Base-by-base conservation (phyloP, 2,888 invertebrate species). In the Dyspetes luteomarginatus region DNA sequence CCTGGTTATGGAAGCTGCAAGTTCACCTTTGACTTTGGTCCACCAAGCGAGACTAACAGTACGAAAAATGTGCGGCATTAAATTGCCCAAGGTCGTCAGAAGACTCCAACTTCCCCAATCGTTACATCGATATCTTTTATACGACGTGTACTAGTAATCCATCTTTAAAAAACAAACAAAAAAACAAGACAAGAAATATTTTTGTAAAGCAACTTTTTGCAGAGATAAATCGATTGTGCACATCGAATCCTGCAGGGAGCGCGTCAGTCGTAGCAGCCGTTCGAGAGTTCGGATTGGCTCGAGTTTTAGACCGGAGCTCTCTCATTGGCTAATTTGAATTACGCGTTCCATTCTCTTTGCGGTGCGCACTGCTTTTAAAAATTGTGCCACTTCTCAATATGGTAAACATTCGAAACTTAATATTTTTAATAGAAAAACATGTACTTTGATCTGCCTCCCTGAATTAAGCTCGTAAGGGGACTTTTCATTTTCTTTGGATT, bases 71-170 rank as follows among this genome's bases (percentile, higher is more conserved):
- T 93, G 95, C 72, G 95, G 95, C 0, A 93, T 93, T 4, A 92
- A 93, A 36, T 89, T 96, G 3, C 92, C 94, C 0, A 92, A 94
- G 56, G 89, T 94, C 4, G 94, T 94, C 0, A 92, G 93, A 17
- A 92, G 93, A 41, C 92, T 96, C 30, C 95, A 95, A 58, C 88
- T 96, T 30, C 96, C 96, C 0, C 93, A 92, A 77, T 94, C 94
- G 58, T 92, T 96, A 64, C 94, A 94, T 82, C 94, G 94, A 84
- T 96, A 96, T 87, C 92, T 96, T 45, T 93, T 95, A 64, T 96
- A 95, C 89, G 95, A 96, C 84, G 95, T 90, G 69, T 86, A 89
- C 72, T 91, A 83, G 36, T 64, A 43, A 52, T 75, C 62, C n/a
- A 30, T n/a, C n/a, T n/a, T n/a, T n/a, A n/a, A n/a, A n/a, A n/a